Base-by-base conservation (phyloP, 2,888 invertebrate species). In the Lacanobia wlatinum region DNA sequence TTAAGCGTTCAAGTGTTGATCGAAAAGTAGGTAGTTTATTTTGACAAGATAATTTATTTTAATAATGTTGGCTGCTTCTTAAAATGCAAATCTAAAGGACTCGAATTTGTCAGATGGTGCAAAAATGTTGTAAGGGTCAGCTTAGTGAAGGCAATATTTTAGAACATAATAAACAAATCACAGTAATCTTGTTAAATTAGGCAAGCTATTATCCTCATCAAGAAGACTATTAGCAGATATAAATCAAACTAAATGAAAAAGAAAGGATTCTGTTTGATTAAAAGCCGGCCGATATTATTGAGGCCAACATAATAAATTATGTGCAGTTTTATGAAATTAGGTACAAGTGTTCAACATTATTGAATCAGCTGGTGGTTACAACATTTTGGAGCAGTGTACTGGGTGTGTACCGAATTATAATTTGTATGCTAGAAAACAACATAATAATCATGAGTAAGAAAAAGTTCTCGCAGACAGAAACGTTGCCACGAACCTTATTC, bases 231-330 rank as follows among this genome's bases (percentile, higher is more conserved):
- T 38, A 74, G 21, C 46, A 66, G 12, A 62, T 55, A 81, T 67
- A 55, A 76, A 62, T 80, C 65, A 61, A 59, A 66, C 18, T 43
- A 40, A 58, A 73, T 40, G 14, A 48, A 52, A 52, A 53, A 52
- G 60, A 72, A 82, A 75, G 71, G 81, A 83, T 76, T 85, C 2
- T 16, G 12, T 55, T 73, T 46, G 65, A 82, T 70, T 76, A 68
- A 75, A 70, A 21, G 34, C 34, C 23, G 3, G 18, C 18, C 5
- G 61, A 28, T 78, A 76, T 56, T 72, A 83, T 76, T 71, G 69
- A 73, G 74, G 81, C n/a, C 76, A 69, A 28, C n/a, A 56, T 56
- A 63, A 81, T 73, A 84, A 72, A 77, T 78, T 71, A 83, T 55
- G 68, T 76, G 68, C 66, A 72, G 59, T 71, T 81, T 80, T 67